Evolutionary conservation across 2,888 invertebrate species (phyloP).

Genomic region (Eudemis profundana): DNA sequence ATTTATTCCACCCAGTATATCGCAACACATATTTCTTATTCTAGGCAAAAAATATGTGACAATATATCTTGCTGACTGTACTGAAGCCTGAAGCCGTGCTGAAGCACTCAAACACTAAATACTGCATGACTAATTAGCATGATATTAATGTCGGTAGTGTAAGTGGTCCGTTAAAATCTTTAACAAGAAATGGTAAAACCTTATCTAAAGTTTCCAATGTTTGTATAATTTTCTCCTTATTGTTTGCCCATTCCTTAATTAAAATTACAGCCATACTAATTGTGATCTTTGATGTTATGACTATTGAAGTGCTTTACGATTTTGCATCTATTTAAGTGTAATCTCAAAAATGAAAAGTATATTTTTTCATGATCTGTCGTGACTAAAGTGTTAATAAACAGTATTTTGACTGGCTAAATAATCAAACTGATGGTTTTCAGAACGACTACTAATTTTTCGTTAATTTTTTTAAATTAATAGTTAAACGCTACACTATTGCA

Average conservation of each 20-base stretch:
- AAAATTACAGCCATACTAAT: not conserved
- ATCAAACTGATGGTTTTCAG: no score
- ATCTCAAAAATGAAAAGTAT: not conserved
- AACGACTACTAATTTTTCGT: no score
- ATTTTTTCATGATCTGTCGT: not conserved
- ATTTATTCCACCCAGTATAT: no score
- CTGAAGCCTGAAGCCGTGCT: no score
- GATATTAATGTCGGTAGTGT: constrained; percentile 18
- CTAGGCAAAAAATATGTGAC: no score
- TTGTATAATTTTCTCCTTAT: constrained; percentile 70
- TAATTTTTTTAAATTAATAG: no score
- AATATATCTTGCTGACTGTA: no score
- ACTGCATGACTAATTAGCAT: constrained; percentile 9
- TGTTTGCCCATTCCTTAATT: constrained; percentile 28
- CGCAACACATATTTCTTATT: no score
- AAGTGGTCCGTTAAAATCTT: not conserved
- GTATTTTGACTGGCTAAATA: not conserved
- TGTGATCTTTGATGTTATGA: no score
- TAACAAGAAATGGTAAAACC: not conserved
- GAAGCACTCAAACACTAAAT: not conserved
- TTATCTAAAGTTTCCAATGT: constrained; percentile 20
- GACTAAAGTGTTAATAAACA: no score
- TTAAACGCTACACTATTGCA: no score
- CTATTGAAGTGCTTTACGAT: constrained; percentile 13
- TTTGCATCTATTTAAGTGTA: not conserved